Percentiles rank a stretch among this genome's conserved stretches.
Evolutionary conservation across 2,888 invertebrate genomes (phyloP).

Genomic region (Graphium colonna): DNA sequence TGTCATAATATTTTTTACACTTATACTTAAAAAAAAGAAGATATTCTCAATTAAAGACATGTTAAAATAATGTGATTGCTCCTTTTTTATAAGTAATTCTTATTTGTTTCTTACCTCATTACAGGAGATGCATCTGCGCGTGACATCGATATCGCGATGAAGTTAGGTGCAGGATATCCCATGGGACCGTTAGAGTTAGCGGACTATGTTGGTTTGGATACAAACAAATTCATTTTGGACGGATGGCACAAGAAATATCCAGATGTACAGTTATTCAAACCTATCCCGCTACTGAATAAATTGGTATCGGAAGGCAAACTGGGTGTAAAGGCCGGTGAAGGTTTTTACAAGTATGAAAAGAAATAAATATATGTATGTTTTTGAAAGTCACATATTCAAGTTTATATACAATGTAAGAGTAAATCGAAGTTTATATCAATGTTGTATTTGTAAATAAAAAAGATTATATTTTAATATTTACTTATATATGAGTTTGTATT

Average conservation of each 20-base stretch:
- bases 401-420: constrained; percentile 2
- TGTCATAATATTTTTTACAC: no score
- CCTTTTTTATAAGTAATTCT: neutral
- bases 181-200: constrained; percentile 94
- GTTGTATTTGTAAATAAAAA: constrained; percentile 11
- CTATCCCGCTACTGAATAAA: constrained; percentile 78
- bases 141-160: constrained; percentile 95
- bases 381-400: neutral
- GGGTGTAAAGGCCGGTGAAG: constrained; percentile 90
- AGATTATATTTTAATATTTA: no score
- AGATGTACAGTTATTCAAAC: constrained; percentile 59
- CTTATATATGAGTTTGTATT: no score
- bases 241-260: constrained; percentile 85
- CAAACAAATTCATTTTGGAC: constrained; percentile 85
- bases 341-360: constrained; percentile 87
- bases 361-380: constrained; percentile 35
- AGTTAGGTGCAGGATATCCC: constrained; percentile 92
- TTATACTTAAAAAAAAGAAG: no score
- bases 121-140: constrained; percentile 84
- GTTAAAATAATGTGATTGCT: no score
- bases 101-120: constrained; percentile 3
- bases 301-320: constrained; percentile 89
- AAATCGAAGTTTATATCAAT: constrained; percentile 11
- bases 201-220: constrained; percentile 92
- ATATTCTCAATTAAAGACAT: no score